These are phyloP conservation scores for Choloepus didactylus DNA, from an alignment of 2,797 vertebrate species.

Conservation along the genomic window DNA sequence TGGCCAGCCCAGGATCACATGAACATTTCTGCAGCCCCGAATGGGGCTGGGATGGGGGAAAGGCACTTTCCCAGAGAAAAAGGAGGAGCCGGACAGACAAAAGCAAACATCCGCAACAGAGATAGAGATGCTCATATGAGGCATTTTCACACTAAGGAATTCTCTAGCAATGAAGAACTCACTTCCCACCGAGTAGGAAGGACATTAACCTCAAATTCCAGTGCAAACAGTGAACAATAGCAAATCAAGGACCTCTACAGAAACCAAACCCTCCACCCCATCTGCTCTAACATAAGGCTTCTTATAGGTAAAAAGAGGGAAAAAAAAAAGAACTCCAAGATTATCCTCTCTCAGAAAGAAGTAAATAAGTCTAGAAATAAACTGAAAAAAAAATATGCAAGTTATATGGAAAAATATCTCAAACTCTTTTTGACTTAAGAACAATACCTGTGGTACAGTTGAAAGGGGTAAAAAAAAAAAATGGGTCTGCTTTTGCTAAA, in stretches of 20 bases:
- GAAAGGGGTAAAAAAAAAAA: neutral
- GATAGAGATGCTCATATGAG: neutral
- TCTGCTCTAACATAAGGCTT: neutral
- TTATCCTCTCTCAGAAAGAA: neutral
- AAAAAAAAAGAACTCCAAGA: neutral
- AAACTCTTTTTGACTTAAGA: neutral
- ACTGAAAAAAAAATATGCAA: neutral
- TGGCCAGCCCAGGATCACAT: neutral
- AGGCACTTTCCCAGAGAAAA: neutral
- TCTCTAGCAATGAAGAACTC: neutral
- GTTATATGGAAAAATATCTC: neutral
- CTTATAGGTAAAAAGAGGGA: neutral
- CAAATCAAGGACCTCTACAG: neutral
- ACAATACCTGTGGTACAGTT: neutral
- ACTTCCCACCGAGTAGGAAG: neutral
- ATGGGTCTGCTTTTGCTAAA: neutral
- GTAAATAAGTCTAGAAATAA: neutral
- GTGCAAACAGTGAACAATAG: neutral
- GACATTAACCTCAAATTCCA: neutral
- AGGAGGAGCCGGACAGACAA: neutral
- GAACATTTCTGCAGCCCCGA: neutral
- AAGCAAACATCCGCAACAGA: neutral
- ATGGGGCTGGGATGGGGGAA: neutral
- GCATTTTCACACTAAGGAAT: neutral
- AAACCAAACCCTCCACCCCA: neutral